phyloP scores from a whole-genome alignment of 30 jellyfish, hydroid and myxozoan species.

The Cassiopea xamachana region DNA sequence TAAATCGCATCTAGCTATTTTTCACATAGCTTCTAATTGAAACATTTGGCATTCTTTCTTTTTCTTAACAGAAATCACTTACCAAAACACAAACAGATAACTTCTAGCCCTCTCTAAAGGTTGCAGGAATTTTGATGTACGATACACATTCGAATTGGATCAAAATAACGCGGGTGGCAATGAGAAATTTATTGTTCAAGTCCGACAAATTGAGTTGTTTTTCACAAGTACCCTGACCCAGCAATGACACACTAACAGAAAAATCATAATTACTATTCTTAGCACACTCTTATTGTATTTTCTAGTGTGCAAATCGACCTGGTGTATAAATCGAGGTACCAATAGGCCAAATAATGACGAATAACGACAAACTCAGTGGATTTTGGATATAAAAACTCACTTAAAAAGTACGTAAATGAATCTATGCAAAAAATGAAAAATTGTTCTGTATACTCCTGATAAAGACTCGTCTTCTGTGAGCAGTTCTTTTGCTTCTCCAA shows the following conservation, averaged over 20 bases:
- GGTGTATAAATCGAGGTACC: too few species aligned
- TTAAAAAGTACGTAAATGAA: too few species aligned
- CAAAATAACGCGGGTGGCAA: slow-evolving; percentile 5
- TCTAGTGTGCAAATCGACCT: too few species aligned
- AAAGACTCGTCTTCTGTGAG: too few species aligned
- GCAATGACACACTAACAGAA: neutral
- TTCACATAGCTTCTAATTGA: slow-evolving; percentile 62
- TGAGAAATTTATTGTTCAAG: neutral
- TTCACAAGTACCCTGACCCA: neutral
- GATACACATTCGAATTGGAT: neutral
- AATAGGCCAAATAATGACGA: too few species aligned
- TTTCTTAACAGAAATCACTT: slow-evolving; percentile 39
- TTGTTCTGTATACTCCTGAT: too few species aligned
- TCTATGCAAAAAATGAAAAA: too few species aligned
- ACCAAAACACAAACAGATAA: slow-evolving; percentile 35
- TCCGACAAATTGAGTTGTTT: neutral
- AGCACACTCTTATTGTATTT: too few species aligned
- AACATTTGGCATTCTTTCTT: slow-evolving; percentile 69
- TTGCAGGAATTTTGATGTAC: slow-evolving; percentile 14
- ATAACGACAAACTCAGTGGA: too few species aligned
- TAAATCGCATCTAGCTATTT: slow-evolving; percentile 40
- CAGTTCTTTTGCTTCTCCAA: too few species aligned
- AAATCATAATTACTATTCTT: too few species aligned
- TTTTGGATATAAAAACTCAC: too few species aligned
- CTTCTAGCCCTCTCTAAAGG: neutral